Base-by-base conservation (phyloP, 2,888 invertebrate genomes). In the Falcaria lacertinaria region DNA sequence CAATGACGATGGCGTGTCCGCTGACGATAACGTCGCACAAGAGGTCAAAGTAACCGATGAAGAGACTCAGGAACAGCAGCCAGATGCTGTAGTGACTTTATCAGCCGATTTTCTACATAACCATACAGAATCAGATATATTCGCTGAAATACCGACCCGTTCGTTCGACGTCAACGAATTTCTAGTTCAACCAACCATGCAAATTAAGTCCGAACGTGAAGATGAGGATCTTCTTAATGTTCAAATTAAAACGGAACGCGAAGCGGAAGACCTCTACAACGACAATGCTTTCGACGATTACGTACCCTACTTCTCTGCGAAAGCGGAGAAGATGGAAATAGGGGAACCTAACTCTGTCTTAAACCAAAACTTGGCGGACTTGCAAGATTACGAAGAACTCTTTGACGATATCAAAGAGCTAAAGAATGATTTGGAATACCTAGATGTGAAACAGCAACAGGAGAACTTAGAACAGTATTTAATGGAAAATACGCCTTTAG, bases 331-430 rank as follows among this genome's bases (percentile, higher is more conserved):
- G 43, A 62, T 76, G 52, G 80, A 78, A 48, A 70, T 58, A 56
- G 90, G 64, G 28, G 89, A 74, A 56, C 57, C 75, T 0, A 69
- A 80, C 44, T 90, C 91, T 0, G 89, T 92, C 0, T 84, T 86
- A 58, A 89, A 90, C 37, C 91, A 92, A 53, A 92, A 91, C 54
- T 59, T 91, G 49, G 91, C 91, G 0, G 92, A 92, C 68, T 64
- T 92, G 8, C 81, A 84, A 47, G 92, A 91, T 50, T 92, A 90
- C 50, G 88, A 77, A 2, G 88, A 90, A 34, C 50, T 80, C 11
- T 74, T 79, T 4, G 75, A 81, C 19, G 86, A 84, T 17, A 69
- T 77, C 0, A 85, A 84, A 41, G 81, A 80, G 19, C 51, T 88
- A 19, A 74, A 74, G 52, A 86, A 55, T 60, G 88, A 80, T 62